A percentile compares a stretch with the other conserved stretches of the same genome.
Conservation (phyloP, 2,797 vertebrate species). For the Poecilia gillii region DNA sequence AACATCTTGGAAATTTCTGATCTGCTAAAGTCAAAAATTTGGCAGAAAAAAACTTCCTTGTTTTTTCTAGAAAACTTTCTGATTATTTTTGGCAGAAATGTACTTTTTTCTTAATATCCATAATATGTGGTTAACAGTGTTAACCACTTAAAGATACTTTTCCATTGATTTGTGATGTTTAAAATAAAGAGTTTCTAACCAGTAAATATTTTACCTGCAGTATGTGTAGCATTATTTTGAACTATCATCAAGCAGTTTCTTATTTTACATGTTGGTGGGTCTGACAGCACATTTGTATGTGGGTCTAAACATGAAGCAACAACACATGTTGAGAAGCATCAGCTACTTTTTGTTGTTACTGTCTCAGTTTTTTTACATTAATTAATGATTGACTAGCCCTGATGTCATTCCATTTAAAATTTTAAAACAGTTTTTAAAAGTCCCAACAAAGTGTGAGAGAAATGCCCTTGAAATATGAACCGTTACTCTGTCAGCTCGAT, state of each 20-base stretch:
- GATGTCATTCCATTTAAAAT: not conserved
- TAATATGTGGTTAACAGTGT: not conserved
- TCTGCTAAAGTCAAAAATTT: too few relatives aligned
- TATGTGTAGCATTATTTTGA: not conserved
- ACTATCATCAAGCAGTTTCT: not conserved
- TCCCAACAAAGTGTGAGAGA: not conserved
- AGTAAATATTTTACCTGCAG: not conserved
- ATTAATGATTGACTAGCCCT: too few relatives aligned
- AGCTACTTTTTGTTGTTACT: not conserved
- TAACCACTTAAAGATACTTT: not conserved
- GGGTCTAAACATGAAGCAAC: not conserved
- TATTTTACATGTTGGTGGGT: not conserved
- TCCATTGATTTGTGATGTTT: not conserved
- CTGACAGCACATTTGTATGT: not conserved
- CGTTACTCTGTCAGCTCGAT: not conserved
- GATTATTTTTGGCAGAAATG: too few relatives aligned
- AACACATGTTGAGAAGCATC: not conserved
- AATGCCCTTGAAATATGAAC: constrained; percentile 9
- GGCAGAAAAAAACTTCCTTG: too few relatives aligned
- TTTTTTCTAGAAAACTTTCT: too few relatives aligned
- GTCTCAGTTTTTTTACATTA: not conserved
- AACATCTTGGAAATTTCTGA: too few relatives aligned
- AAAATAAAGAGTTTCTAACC: not conserved
- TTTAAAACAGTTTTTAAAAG: not conserved
- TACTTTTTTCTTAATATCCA: too few relatives aligned